Evolutionary conservation across 2,113 vertebrate species (phyloP).

Genomic region (Malurus cyaneus): DNA sequence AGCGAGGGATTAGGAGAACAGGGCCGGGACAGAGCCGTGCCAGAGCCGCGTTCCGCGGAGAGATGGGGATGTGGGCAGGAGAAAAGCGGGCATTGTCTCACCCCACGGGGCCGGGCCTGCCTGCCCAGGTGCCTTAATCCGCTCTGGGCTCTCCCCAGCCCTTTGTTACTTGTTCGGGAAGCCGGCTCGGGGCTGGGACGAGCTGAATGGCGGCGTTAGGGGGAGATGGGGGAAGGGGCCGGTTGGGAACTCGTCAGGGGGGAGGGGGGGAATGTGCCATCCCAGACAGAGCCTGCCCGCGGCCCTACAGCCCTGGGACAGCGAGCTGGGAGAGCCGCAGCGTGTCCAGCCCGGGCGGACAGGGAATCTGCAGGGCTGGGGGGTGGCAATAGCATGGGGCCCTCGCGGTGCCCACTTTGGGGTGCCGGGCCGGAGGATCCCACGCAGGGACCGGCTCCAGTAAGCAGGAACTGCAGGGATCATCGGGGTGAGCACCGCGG

Average conservation of each 20-base stretch:
- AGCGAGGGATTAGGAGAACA: not conserved
- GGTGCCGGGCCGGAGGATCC: not conserved
- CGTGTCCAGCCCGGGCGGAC: rapidly evolving
- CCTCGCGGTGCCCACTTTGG: too few species aligned
- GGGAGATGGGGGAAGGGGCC: not conserved
- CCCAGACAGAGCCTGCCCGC: not conserved
- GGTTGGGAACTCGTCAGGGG: not conserved
- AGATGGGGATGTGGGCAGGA: not conserved
- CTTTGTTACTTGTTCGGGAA: not conserved
- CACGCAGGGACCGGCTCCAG: not conserved
- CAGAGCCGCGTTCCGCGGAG: not conserved
- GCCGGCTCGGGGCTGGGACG: not conserved
- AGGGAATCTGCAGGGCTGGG: not conserved
- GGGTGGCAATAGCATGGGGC: rapidly evolving
- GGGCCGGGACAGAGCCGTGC: not conserved
- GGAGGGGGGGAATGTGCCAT: not conserved
- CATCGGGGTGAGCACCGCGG: rapidly evolving
- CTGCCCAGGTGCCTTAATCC: not conserved
- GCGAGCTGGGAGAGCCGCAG: not conserved
- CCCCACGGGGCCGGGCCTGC: not conserved
- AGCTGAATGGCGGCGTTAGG: not conserved
- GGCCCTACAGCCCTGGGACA: not conserved
- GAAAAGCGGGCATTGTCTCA: not conserved
- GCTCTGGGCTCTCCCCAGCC: not conserved
- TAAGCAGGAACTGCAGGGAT: not conserved